Conservation (phyloP, 2,888 invertebrate genomes). For the Cephus nigrinus region DNA sequence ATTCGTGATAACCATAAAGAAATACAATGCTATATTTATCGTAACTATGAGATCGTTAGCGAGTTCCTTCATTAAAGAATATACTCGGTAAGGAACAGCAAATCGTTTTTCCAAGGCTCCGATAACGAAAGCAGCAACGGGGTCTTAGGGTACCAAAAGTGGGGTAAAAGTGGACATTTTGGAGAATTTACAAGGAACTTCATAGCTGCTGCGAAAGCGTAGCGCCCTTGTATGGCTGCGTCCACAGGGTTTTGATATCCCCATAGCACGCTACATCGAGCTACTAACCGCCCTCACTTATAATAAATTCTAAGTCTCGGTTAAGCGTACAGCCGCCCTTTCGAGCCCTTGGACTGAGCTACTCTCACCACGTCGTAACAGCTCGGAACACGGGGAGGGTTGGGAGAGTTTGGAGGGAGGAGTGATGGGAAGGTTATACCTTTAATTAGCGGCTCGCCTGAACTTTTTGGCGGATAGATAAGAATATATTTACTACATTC, state of each 20-base stretch:
- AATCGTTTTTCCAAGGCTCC: background rate
- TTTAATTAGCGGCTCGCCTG: constrained; percentile 57
- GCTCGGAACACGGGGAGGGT: background rate
- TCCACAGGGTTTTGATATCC: constrained; percentile 32
- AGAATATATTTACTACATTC: constrained; percentile 56
- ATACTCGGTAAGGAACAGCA: background rate
- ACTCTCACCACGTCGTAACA: constrained; percentile 18
- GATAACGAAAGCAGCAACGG: background rate
- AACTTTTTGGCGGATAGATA: constrained; percentile 60
- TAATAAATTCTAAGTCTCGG: constrained; percentile 38
- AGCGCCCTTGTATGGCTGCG: background rate
- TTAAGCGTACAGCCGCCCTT: constrained; percentile 28
- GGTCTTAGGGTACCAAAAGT: background rate
- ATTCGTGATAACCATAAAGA: background rate
- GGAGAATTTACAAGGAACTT: background rate
- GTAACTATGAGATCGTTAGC: background rate
- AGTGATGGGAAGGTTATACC: constrained; percentile 46
- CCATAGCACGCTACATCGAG: constrained; percentile 30
- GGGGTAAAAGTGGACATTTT: background rate
- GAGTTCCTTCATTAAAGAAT: background rate
- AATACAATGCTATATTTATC: background rate
- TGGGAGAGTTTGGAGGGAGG: constrained; percentile 10
- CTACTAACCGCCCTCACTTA: constrained; percentile 30
- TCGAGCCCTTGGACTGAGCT: background rate
- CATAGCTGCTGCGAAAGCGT: background rate